Evolutionary conservation across 2,113 vertebrate genomes (phyloP), one percentile per base, ranked within the genome.

Genomic region (Noturus placidus): DNA sequence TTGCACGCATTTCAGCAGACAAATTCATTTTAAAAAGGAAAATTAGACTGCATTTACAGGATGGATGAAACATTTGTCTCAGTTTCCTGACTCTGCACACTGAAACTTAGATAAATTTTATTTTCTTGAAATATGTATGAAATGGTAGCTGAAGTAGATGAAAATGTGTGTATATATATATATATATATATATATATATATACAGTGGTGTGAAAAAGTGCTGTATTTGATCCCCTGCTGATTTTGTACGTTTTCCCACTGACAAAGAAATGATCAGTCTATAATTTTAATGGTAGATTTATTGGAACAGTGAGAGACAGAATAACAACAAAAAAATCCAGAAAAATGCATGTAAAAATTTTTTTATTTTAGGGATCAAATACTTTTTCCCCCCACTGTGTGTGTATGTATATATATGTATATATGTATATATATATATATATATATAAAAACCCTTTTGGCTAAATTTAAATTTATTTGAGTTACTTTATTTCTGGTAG

Each of bases 21-120:
- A 20, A 67, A 52, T 67, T 86, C 17, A 82, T 59, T 86, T 35
- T 33, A 63, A 46, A 56, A 50, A 81, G 59, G 42, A 85, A 35
- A 85, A 77, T 57, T 52, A 33, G 70, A 42, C 84, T 77, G 33
- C 4, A 7, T 57, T 56, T 46, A 27, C 61, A 70, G 2, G 5
- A n/a, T 1, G 20, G 13, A 9, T 61, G 0, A 69, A 72, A 59
- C 2, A 67, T 78, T 38, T 61, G 50, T 38, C 42, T 86, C 63
- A 22, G 30, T 83, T 86, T 19, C 72, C 33, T 56, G 69, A 27
- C 30, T 56, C 17, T 46, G 70, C 35, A 30, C 35, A 61, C 54
- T 59, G 13, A 5, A 27, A 7, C 11, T 50, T 78, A 17, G 76
- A 46, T 54, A 1, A 14, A 77, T 52, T 30, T 19, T 6, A 79